Base-by-base conservation (phyloP, 2,113 vertebrate species). In the Tetrao urogallus region DNA sequence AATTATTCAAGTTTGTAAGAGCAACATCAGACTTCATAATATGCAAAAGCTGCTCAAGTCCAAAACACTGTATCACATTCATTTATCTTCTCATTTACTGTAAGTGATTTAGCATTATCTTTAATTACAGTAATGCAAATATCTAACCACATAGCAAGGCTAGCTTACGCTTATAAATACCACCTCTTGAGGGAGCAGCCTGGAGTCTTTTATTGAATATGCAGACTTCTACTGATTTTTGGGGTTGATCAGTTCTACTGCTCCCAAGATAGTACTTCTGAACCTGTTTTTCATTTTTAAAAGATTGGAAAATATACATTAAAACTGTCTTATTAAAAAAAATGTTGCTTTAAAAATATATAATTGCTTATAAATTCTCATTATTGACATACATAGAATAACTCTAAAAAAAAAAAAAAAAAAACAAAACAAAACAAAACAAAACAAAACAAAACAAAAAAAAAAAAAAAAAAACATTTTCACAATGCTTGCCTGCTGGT, bases 351-450 rank as follows among this genome's bases (percentile, higher is more conserved):
- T 52, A 17, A 71, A 13, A 52, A 67, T 18, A 79, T 10, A 13
- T 61, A 36, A 19, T 12, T 45, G 22, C 57, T 85, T 83, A 52
- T 32, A 22, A 67, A n/a, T 24, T 20, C 42, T 16, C 20, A 24
- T 58, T 50, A 66, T 3, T 15, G 84, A 78, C 9, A 12, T 5
- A 43, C 7, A 58, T 18, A 77, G 25, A 86, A 85, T 42, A 67
- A 6, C 20, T 61, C 32, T 8, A 8, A 60, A 61, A 34, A 18
- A 1, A 0, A 30, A 3, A 0, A n/a, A n/a, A n/a, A n/a, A n/a
- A 16, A 54, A 54, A 8, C n/a, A n/a, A n/a, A n/a, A n/a, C n/a
- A n/a, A n/a, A n/a, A n/a, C n/a, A n/a, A n/a, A n/a, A n/a, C n/a
- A n/a, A n/a, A n/a, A n/a, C n/a, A n/a, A n/a, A n/a, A n/a, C n/a